Percentiles rank a stretch among this genome's conserved stretches.
These are phyloP conservation scores for Alfaro cultratus DNA, from an alignment of 2,797 vertebrate species.

Conservation along the genomic window DNA sequence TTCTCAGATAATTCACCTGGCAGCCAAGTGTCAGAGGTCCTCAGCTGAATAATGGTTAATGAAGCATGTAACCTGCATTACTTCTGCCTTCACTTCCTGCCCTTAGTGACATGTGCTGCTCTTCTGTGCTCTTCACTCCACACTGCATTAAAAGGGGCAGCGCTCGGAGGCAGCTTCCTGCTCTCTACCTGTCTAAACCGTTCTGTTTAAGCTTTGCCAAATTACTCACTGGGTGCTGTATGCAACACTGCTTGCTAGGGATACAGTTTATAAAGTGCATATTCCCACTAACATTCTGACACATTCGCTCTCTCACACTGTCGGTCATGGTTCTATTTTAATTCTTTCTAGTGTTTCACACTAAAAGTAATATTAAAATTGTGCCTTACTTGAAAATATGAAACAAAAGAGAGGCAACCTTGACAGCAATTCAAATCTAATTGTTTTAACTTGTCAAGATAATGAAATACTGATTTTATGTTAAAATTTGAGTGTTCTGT, in stretches of 20 bases:
- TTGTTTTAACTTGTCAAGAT: neutral
- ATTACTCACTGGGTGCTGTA: constrained; percentile 47
- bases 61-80: constrained; percentile 68
- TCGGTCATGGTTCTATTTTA: neutral
- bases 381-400: neutral
- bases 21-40: constrained; percentile 49
- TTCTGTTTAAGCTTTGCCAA: constrained; percentile 69
- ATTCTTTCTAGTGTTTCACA: neutral
- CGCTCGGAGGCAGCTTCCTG: constrained; percentile 60
- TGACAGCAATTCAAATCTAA: neutral
- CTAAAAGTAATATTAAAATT: neutral
- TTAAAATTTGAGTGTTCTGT: neutral
- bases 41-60: constrained; percentile 66
- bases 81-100: constrained; percentile 54
- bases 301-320: constrained; percentile 20
- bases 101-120: constrained; percentile 58
- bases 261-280: constrained; percentile 55
- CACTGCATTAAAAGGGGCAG: constrained; percentile 64
- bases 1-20: constrained; percentile 60
- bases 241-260: constrained; percentile 46
- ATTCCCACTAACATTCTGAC: constrained; percentile 29
- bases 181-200: constrained; percentile 53
- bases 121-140: constrained; percentile 60
- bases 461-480: neutral
- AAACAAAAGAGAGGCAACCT: neutral